Conservation (phyloP, 2,888 invertebrate genomes). For the Junonia oenone region DNA sequence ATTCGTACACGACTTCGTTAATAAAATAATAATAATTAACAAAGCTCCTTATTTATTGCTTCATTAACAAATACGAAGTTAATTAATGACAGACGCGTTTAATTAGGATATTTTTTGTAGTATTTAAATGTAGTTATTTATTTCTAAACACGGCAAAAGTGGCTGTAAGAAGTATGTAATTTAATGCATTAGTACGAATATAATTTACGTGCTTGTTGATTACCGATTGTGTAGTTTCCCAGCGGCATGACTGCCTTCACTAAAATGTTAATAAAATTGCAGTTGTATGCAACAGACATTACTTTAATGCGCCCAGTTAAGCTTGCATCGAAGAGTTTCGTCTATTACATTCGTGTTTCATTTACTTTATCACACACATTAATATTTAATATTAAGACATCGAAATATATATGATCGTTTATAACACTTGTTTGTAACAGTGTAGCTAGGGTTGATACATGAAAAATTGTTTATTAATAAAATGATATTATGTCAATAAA, state of each 20-base stretch:
- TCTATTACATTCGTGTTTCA: constrained; percentile 49
- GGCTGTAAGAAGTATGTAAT: constrained; percentile 18
- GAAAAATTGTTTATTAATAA: background rate
- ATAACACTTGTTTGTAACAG: constrained; percentile 36
- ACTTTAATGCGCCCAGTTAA: constrained; percentile 50
- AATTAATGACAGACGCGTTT: background rate
- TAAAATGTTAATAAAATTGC: constrained; percentile 65
- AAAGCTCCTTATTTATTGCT: background rate
- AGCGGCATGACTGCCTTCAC: constrained; percentile 42
- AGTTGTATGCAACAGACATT: constrained; percentile 48
- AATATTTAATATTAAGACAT: constrained; percentile 56
- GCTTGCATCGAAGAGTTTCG: constrained; percentile 42
- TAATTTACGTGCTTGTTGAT: constrained; percentile 50
- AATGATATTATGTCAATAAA: background rate
- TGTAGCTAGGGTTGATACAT: background rate
- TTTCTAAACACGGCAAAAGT: constrained; percentile 16
- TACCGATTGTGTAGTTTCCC: constrained; percentile 50
- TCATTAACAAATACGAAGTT: background rate
- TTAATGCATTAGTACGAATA: constrained; percentile 26
- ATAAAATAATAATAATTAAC: constrained; percentile 10
- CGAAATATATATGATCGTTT: constrained; percentile 43
- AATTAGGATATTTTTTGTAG: background rate
- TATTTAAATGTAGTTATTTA: constrained; percentile 11
- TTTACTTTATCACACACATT: constrained; percentile 52
- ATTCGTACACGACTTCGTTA: constrained; percentile 19